Evolutionary conservation across 2,113 vertebrate genomes (phyloP), one percentile per base, ranked within the genome.

Genomic region (Boleophthalmus pectinirostris): DNA sequence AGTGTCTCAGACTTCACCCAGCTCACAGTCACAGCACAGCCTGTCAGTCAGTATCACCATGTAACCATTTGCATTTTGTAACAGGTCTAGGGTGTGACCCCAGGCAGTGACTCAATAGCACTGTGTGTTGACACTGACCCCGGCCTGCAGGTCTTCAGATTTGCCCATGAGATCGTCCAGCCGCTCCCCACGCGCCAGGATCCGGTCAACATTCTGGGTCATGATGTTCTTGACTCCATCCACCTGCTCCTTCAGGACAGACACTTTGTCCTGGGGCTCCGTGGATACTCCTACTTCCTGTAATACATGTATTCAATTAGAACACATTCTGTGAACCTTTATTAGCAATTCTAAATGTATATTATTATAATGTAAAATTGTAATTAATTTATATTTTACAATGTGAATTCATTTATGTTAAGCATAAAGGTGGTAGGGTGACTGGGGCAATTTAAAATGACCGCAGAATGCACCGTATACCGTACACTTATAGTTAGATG

Each of bases 141-240:
- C 96, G 49, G 94, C 94, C 82, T 97, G 93, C 77, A 98, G 93
- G 78, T 96, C 96, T 85, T 96, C 95, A 0, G 96, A 96, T 87
- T 96, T 97, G 79, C 88, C 95, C 85, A 96, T 95, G 33, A 97
- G 93, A 57, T 97, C 96, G 25, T 97, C 96, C 75, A 98, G 77
- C 66, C 96, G 93, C 82, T 98, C 96, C 0, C 95, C 97, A 2
- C 96, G 93, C 0, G 96, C 96, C 92, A 98, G 92, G 86, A 98
- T 97, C 16, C 96, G 90, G 79, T 98, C 96, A 75, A 98, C 95
- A 2, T 98, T 98, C 87, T 96, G 91, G 0, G 94, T 96, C 97
- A 98, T 98, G 75, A 97, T 96, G 80, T 89, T 85, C 75, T 94
- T 97, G 60, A 97, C 96, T 0, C 95, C 96, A 20, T 97, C 96